Base-by-base conservation (phyloP, 1,140 invertebrate genomes). In the Halesus radiatus region DNA sequence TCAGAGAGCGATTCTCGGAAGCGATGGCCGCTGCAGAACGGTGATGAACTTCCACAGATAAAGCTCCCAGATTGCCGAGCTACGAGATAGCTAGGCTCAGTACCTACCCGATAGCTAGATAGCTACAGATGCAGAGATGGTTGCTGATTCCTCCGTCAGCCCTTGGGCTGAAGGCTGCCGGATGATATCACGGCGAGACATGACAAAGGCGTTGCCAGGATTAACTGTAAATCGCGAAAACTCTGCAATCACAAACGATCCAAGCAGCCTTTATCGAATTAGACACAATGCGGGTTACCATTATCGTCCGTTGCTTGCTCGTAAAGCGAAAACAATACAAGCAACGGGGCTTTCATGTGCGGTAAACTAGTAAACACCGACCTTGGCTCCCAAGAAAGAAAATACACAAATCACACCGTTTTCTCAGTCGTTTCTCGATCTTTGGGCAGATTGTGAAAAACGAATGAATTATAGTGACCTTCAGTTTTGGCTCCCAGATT, bases 181-280 rank as follows among this genome's bases (percentile, higher is more conserved):
- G 76, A 66, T 78, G 53, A 78, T 78, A 78, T 60, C 58, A 66
- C 79, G 72, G 73, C 74, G 60, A 62, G 73, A 75, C 79, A 76
- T 66, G 74, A 74, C 70, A 74, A 74, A 80, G 79, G 73, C 77
- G 77, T 78, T 60, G 29, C 78, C 78, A n/a, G 58, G 68, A 72
- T 72, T 53, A 72, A 72, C 68, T 72, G 73, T 80, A 62, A 80
- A 80, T 80, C 73, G 79, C 79, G 79, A 80, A 80, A 80, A 75
- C 73, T 80, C 56, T 58, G 73, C 58, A 75, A 80, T 80, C 78
- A 20, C 50, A 23, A 75, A 52, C 70, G 15, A n/a, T 20, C 60
- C 15, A 53, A 37, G 58, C 73, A 37, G 79, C 74, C 29, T 76
- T 80, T 80, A 80, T 80, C 79, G 53, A 70, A 80, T 80, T 62